Evolutionary conservation across 1,140 invertebrate species (phyloP).

Genomic region (Oreohelix idahoensis): DNA sequence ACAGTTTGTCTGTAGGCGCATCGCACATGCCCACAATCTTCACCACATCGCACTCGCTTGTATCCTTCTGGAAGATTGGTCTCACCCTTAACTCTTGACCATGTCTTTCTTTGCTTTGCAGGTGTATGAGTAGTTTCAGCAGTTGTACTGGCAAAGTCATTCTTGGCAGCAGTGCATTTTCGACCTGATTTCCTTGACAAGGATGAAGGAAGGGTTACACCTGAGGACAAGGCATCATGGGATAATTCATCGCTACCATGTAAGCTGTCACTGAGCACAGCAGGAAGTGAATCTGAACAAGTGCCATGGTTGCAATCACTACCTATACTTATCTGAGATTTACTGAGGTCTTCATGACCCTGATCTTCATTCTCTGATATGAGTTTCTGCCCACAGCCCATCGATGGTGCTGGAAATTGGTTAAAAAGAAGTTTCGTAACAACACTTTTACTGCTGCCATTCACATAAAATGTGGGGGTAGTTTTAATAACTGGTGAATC

Average conservation of each 20-base stretch:
- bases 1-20: slow-evolving; percentile 95
- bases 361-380: neutral
- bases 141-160: slow-evolving; percentile 62
- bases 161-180: slow-evolving; percentile 56
- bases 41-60: slow-evolving; percentile 91
- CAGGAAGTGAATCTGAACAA: too few relatives aligned
- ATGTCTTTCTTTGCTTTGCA: slow-evolving; percentile 41
- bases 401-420: too few relatives aligned
- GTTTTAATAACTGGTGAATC: slow-evolving; percentile 42
- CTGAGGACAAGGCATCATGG: slow-evolving; percentile 30
- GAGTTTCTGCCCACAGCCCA: neutral
- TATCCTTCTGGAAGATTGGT: slow-evolving; percentile 88
- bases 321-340: too few relatives aligned
- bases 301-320: too few relatives aligned
- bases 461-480: neutral
- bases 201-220: slow-evolving; percentile 28
- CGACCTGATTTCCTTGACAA: slow-evolving; percentile 52
- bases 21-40: slow-evolving; percentile 91
- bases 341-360: neutral
- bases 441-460: neutral
- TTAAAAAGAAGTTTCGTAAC: neutral
- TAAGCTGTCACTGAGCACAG: too few relatives aligned
- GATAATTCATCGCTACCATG: slow-evolving; percentile 32
- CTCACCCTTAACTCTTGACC: neutral
- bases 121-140: neutral